A percentile compares a stretch with the other conserved stretches of the same genome.
Evolutionary conservation across 1,140 invertebrate species (phyloP).

Genomic region (Achroia grisella): DNA sequence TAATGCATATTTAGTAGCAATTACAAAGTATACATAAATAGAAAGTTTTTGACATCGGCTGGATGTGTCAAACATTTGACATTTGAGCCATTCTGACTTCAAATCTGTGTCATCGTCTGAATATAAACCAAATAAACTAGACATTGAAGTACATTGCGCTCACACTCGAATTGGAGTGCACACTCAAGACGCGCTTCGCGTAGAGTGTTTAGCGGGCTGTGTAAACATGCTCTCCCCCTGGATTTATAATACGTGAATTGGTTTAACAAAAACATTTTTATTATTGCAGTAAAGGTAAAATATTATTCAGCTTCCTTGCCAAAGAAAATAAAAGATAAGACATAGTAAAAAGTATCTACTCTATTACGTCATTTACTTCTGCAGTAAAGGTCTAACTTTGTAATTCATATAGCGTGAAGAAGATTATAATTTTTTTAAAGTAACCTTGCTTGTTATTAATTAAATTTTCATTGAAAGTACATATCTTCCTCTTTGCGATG

Average conservation of each 20-base stretch:
- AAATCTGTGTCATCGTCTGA: constrained; percentile 33
- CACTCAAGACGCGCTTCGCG: constrained; percentile 25
- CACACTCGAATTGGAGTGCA: constrained; percentile 35
- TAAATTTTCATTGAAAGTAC: too few relatives aligned
- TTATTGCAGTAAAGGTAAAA: not conserved
- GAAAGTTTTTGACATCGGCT: too few relatives aligned
- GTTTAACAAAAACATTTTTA: constrained; percentile 2
- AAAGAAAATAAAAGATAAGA: not conserved
- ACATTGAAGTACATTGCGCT: constrained; percentile 33
- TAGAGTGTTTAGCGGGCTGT: constrained; percentile 39
- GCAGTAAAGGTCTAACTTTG: too few relatives aligned
- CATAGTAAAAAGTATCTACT: not conserved
- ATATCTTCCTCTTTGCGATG: too few relatives aligned
- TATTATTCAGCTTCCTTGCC: not conserved
- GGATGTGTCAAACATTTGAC: too few relatives aligned
- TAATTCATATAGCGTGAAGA: too few relatives aligned
- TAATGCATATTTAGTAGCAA: too few relatives aligned
- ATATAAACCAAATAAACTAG: constrained; percentile 48
- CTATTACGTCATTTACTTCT: too few relatives aligned
- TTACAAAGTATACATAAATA: too few relatives aligned
- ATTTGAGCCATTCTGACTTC: not conserved
- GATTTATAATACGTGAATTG: constrained; percentile 21
- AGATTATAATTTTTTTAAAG: too few relatives aligned
- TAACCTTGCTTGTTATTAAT: too few relatives aligned
- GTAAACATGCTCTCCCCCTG: constrained; percentile 30